phyloP scores from a whole-genome alignment of 2,888 invertebrate species.

The Boloria euphrosyne region DNA sequence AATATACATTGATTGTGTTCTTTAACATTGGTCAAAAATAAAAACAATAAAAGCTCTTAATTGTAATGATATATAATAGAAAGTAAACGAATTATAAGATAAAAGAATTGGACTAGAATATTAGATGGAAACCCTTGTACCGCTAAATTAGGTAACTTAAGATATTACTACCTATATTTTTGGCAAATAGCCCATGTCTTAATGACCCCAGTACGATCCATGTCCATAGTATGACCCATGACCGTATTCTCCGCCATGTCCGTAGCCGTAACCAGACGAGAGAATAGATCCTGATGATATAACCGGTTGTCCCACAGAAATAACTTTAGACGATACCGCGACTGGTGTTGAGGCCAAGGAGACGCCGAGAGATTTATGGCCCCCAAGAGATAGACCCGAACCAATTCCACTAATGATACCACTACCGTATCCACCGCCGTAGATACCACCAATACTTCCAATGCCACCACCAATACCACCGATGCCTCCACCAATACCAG shows the following conservation, averaged over 20 bases:
- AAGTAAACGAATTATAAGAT: background rate
- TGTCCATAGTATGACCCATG: constrained; percentile 22
- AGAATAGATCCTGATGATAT: constrained; percentile 21
- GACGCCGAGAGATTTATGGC: constrained; percentile 3
- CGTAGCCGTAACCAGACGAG: constrained; percentile 31
- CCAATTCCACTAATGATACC: constrained; percentile 16
- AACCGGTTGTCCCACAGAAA: constrained; percentile 24
- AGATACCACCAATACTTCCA: constrained; percentile 10
- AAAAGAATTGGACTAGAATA: constrained; percentile 34
- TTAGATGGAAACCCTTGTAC: constrained; percentile 28
- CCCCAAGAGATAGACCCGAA: constrained; percentile 11
- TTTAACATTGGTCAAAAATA: background rate
- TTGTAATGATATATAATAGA: background rate
- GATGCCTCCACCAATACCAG: constrained; percentile 18
- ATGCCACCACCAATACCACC: constrained; percentile 21
- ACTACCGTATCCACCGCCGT: constrained; percentile 6
- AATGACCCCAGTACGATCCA: constrained; percentile 25
- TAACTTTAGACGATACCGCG: constrained; percentile 3
- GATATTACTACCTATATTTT: background rate
- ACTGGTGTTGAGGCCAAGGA: constrained; percentile 27
- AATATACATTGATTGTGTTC: too few relatives aligned
- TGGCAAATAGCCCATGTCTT: background rate
- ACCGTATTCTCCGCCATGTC: constrained; percentile 16
- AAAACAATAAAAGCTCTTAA: background rate
- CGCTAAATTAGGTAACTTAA: constrained; percentile 7